These are phyloP conservation scores for Anoncus sp. DNA, from an alignment of 2,888 invertebrate species.

Conservation along the genomic window DNA sequence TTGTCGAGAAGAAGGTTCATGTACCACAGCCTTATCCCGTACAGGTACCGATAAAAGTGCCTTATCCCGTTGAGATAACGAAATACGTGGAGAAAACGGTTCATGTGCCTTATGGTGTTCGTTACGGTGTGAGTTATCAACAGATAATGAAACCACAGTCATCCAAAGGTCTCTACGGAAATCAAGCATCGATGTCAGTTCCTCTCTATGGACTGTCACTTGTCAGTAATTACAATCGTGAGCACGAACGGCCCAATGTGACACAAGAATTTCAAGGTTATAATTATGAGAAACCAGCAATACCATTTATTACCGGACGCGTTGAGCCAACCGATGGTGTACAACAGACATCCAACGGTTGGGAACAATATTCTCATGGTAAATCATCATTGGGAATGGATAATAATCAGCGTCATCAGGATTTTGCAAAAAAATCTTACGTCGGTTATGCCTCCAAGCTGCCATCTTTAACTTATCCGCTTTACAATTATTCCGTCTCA, in stretches of 20 bases:
- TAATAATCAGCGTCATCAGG: conserved; percentile 37
- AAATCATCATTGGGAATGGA: conserved; percentile 28
- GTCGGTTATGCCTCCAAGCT: conserved; percentile 39
- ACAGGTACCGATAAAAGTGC: conserved; percentile 83
- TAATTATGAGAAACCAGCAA: conserved; percentile 66
- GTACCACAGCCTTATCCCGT: conserved; percentile 83
- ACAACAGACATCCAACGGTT: conserved; percentile 47
- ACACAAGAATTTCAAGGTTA: conserved; percentile 68
- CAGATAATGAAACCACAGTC: conserved; percentile 71
- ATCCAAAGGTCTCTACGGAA: conserved; percentile 63
- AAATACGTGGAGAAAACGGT: conserved; percentile 72
- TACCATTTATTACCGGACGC: conserved; percentile 54
- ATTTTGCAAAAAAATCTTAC: conserved; percentile 56
- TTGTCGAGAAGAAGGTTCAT: conserved; percentile 83
- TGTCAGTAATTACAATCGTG: conserved; percentile 57
- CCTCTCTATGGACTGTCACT: conserved; percentile 63
- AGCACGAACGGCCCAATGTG: conserved; percentile 57
- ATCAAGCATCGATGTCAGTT: conserved; percentile 33
- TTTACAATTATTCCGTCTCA: conserved; percentile 58
- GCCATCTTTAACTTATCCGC: conserved; percentile 50
- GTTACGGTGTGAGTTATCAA: conserved; percentile 73
- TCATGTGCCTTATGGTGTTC: conserved; percentile 70
- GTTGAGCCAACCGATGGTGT: not conserved
- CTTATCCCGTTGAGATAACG: conserved; percentile 76
- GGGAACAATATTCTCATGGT: conserved; percentile 52